These are phyloP conservation scores for Anabacerthia variegaticeps DNA, from an alignment of 2,797 vertebrate species.

Conservation along the genomic window DNA sequence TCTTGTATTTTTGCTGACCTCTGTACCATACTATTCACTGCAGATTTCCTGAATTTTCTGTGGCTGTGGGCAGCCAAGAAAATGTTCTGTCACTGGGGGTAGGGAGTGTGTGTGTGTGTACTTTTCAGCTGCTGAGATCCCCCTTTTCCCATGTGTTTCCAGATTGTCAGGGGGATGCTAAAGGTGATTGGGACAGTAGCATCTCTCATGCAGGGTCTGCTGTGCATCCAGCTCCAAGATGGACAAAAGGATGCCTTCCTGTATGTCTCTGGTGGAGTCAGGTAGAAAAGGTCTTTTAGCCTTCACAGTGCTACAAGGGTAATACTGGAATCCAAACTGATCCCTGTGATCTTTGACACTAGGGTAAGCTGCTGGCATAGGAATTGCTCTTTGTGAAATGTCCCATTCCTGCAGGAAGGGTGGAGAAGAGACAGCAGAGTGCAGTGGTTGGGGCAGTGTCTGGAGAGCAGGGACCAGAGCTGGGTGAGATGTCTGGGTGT, in stretches of 20 bases:
- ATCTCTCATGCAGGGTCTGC: background rate
- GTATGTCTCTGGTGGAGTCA: background rate
- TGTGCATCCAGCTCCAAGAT: background rate
- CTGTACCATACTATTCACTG: background rate
- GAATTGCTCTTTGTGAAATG: background rate
- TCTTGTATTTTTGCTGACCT: constrained; percentile 14
- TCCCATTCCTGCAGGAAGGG: background rate
- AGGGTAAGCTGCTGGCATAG: background rate
- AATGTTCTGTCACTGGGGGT: background rate
- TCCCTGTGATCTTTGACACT: background rate
- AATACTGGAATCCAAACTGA: background rate
- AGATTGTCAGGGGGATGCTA: background rate
- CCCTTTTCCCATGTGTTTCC: background rate
- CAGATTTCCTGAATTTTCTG: background rate
- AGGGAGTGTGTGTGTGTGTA: background rate
- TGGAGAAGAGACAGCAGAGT: background rate
- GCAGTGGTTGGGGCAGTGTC: background rate
- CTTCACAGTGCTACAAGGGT: background rate
- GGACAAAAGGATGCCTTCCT: background rate
- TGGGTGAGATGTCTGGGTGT: background rate
- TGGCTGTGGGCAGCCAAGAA: background rate
- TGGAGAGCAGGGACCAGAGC: background rate
- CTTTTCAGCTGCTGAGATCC: background rate
- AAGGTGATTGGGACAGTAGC: background rate
- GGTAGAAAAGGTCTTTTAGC: background rate